Conservation (phyloP, 2,797 vertebrate genomes). For the Sternarchorhynchus goeldii region DNA sequence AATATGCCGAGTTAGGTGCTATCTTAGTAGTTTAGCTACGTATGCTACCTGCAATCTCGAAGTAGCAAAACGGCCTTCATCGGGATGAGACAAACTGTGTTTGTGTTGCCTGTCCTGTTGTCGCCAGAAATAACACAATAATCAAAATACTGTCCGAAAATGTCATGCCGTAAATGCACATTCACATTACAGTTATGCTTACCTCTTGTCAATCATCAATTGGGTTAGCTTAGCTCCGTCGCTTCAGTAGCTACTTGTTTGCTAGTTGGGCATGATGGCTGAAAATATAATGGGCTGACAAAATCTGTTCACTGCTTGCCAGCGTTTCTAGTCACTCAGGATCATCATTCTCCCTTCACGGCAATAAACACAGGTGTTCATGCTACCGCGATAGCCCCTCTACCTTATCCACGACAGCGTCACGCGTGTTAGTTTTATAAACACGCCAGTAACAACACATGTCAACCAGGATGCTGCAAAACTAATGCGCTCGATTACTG, state of each 20-base stretch:
- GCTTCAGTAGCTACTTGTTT: slow-evolving; percentile 48
- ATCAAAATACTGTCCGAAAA: too few species aligned
- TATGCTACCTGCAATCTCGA: too few species aligned
- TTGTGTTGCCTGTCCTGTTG: too few species aligned
- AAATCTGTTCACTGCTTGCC: slow-evolving; percentile 20
- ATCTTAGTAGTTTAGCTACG: too few species aligned
- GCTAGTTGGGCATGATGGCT: slow-evolving; percentile 48
- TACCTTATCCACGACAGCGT: slow-evolving; percentile 37
- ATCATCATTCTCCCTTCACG: slow-evolving; percentile 15
- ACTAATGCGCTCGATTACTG: slow-evolving; percentile 63
- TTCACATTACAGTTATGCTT: slow-evolving; percentile 33
- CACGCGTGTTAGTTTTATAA: slow-evolving; percentile 43
- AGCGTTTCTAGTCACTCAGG: slow-evolving; percentile 28
- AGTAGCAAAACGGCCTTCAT: too few species aligned
- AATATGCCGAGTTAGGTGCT: too few species aligned
- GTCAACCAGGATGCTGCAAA: slow-evolving; percentile 58
- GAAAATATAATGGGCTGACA: slow-evolving; percentile 38
- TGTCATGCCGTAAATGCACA: neutral
- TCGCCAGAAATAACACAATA: too few species aligned
- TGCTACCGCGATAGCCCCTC: slow-evolving; percentile 55
- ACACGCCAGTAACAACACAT: slow-evolving; percentile 55
- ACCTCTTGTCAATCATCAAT: slow-evolving; percentile 73
- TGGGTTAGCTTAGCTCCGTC: slow-evolving; percentile 30
- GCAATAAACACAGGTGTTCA: slow-evolving; percentile 57
- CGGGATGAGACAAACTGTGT: too few species aligned